Percentiles rank a stretch among this genome's conserved stretches.
phyloP scores from a whole-genome alignment of 2,888 invertebrate genomes.

The Aporophyla lueneburgensis region DNA sequence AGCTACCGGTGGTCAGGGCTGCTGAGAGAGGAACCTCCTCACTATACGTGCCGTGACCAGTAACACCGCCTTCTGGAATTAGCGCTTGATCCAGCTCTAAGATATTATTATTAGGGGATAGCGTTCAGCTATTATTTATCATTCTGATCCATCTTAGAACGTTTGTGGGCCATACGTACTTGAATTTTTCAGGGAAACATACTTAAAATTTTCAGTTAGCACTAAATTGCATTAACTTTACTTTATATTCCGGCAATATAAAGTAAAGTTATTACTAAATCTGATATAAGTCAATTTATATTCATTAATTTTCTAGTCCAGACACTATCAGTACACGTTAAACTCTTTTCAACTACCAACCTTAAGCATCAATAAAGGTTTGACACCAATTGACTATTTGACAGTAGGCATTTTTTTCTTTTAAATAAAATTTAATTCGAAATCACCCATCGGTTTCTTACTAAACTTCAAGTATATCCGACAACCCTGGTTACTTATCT shows the following conservation, averaged over 20 bases:
- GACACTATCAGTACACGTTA: not conserved
- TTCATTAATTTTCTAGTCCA: not conserved
- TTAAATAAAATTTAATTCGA: too few relatives aligned
- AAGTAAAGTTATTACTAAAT: not conserved
- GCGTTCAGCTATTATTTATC: too few relatives aligned
- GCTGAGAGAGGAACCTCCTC: too few relatives aligned
- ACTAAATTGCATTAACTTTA: not conserved
- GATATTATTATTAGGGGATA: too few relatives aligned
- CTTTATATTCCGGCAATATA: not conserved
- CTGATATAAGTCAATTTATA: not conserved
- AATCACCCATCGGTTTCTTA: too few relatives aligned
- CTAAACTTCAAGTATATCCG: too few relatives aligned
- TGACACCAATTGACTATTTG: not conserved
- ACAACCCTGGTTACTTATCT: too few relatives aligned
- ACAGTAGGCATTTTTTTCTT: not conserved
- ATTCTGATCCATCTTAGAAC: too few relatives aligned
- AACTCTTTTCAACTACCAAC: not conserved
- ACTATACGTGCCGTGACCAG: too few relatives aligned
- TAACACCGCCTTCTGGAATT: too few relatives aligned
- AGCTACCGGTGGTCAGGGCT: too few relatives aligned
- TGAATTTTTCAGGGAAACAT: not conserved
- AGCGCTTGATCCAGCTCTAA: too few relatives aligned
- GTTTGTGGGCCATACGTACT: not conserved
- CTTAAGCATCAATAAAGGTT: not conserved
- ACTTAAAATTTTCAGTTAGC: not conserved